Conservation (phyloP, 1,140 invertebrate genomes). For the Andrena cerasifolii region DNA sequence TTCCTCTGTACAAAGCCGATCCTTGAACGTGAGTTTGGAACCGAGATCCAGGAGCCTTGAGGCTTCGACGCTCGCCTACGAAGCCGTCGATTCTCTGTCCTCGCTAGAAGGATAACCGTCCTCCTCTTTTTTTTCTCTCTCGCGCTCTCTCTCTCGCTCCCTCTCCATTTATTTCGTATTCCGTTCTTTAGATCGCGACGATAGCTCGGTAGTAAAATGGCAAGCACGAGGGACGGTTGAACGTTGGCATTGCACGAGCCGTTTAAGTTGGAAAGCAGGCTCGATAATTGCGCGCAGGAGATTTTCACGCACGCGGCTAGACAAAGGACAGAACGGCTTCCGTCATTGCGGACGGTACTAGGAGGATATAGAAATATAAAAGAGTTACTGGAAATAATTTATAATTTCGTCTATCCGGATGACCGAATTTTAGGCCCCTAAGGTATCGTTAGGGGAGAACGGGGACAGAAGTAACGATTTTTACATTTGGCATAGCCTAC, state of each 20-base stretch:
- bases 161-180: conserved; percentile 11
- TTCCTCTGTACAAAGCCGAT: conserved; percentile 64
- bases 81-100: conserved; percentile 46
- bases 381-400: no score
- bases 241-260: neutral
- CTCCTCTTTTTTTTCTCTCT: neutral
- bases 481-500: no score
- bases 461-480: no score
- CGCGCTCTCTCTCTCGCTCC: neutral
- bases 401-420: no score
- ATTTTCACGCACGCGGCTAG: no score
- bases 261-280: no score
- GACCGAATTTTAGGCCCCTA: no score
- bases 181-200: conserved; percentile 30
- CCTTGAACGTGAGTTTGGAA: conserved; percentile 68
- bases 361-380: no score
- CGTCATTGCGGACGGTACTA: no score
- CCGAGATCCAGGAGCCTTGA: conserved; percentile 56
- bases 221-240: neutral
- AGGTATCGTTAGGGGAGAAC: no score
- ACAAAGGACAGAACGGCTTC: no score
- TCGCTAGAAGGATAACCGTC: conserved; percentile 46
- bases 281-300: no score
- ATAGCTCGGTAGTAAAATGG: conserved; percentile 1
- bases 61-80: conserved; percentile 47